Percentiles rank a stretch among this genome's conserved stretches.
Evolutionary conservation across 2,797 vertebrate genomes (phyloP).

Genomic region (Amphiprion clarkii): DNA sequence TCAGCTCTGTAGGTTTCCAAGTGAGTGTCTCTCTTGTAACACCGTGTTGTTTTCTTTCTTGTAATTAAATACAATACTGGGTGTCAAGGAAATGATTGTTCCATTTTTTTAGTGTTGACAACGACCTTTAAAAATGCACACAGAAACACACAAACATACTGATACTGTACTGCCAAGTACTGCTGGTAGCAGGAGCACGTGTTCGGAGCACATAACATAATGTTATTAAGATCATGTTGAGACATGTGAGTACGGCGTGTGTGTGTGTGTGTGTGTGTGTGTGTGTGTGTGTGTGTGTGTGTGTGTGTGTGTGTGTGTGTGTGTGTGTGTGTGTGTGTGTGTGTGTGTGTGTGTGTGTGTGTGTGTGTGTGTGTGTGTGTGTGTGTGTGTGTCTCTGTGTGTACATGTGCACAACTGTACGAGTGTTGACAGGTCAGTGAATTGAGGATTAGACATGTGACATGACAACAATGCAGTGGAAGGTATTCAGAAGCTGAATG

Average conservation of each 20-base stretch:
- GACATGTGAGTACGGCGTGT: conserved; percentile 22
- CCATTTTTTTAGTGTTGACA: conserved; percentile 29
- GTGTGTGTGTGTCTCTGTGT: conserved; percentile 14
- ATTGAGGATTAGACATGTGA: conserved; percentile 52
- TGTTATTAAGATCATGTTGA: conserved; percentile 54
- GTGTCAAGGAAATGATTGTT: conserved; percentile 8
- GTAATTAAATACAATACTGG: conserved; percentile 23
- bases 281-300: conserved; percentile 13
- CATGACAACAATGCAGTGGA: conserved; percentile 69
- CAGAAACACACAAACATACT: background rate
- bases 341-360: conserved; percentile 15
- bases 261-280: conserved; percentile 19
- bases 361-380: conserved; percentile 23
- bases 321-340: conserved; percentile 21
- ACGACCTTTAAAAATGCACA: conserved; percentile 7
- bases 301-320: conserved; percentile 16
- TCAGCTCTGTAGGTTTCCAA: conserved; percentile 25
- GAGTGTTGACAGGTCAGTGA: conserved; percentile 72
- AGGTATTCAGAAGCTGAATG: conserved; percentile 41
- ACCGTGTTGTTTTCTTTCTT: conserved; percentile 1
- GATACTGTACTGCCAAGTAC: conserved; percentile 13
- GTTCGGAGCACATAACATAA: conserved; percentile 13
- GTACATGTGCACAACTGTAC: conserved; percentile 17
- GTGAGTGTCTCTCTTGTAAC: conserved; percentile 11
- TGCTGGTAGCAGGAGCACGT: conserved; percentile 8